Evolutionary conservation across 2,797 vertebrate genomes (phyloP), one percentile per base, ranked within the genome.

Genomic region (Chelon labrosus): DNA sequence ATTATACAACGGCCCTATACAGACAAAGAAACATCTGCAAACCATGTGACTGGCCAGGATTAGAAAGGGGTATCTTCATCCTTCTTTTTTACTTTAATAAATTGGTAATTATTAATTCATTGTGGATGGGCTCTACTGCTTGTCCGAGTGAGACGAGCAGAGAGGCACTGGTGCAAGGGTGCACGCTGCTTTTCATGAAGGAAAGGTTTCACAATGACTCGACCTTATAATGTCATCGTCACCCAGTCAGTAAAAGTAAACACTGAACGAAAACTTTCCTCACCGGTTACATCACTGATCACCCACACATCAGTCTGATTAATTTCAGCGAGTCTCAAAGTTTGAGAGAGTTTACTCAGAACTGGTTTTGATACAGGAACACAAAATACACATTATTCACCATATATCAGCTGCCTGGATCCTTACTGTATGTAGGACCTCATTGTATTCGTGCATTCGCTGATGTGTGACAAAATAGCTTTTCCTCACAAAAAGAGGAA

Each of bases 21-120:
- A 53, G 12, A 11, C n/a, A 19, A 35, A 56, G n/a, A 12, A 62
- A 27, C 25, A 27, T 62, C 11, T 79, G 44, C 14, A 62, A 66
- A 44, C 59, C 10, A 55, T 42, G 52, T 64, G 44, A 56, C 31
- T 3, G 17, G 16, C 0, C 44, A 2, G 31, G 7, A 38, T 50
- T 27, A 63, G 22, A 19, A 14, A 63, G 49, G 13, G 7, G 8
- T 2, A 5, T 62, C 50, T 16, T 66, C 41, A 14, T 55, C 31
- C 51, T 41, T 71, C 20, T 44, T 22, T 55, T 12, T 38, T 16
- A 10, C 19, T 54, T 44, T 0, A 38, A 5, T 37, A 5, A 44
- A 46, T 55, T 35, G 2, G 35, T 20, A n/a, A 56, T 16, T 68
- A 79, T 67, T 0, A 4, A 63, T 74, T 38, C 47, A 37, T 35